These are phyloP conservation scores for Hydropotes inermis DNA, from an alignment of 2,113 vertebrate species.

Conservation along the genomic window DNA sequence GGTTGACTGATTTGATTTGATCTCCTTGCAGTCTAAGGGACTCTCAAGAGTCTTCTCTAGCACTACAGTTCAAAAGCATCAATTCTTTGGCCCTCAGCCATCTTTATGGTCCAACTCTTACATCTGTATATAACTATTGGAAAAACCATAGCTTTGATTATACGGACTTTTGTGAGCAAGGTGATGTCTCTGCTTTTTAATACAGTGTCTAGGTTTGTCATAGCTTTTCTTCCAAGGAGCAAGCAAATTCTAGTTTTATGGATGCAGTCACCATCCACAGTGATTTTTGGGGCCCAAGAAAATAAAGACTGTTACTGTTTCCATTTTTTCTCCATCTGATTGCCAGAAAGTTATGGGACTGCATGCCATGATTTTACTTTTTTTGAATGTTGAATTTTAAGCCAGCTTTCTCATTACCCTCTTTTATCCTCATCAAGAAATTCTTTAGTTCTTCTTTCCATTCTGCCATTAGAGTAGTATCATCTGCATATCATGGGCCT, in stretches of 20 bases:
- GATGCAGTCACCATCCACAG: not conserved
- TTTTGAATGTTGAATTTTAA: not conserved
- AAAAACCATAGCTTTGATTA: not conserved
- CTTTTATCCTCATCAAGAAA: not conserved
- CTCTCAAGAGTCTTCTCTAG: not conserved
- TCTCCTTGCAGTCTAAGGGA: not conserved
- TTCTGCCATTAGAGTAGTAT: not conserved
- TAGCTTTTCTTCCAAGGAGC: not conserved
- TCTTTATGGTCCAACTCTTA: not conserved
- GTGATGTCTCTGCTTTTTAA: not conserved
- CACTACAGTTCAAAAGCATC: not conserved
- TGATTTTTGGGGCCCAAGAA: not conserved
- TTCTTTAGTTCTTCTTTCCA: not conserved
- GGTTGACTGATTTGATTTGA: not conserved
- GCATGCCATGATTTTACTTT: not conserved
- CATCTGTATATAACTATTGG: not conserved
- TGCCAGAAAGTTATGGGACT: not conserved
- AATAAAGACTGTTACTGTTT: not conserved
- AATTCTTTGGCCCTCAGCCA: not conserved
- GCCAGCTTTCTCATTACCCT: not conserved
- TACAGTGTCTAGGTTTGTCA: not conserved
- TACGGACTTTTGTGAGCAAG: not conserved
- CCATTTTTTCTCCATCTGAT: not conserved
- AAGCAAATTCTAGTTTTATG: not conserved
- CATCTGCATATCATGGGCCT: not conserved